These are phyloP conservation scores for Orientallactaga sibirica DNA, from an alignment of 2,797 vertebrate species.

Conservation along the genomic window DNA sequence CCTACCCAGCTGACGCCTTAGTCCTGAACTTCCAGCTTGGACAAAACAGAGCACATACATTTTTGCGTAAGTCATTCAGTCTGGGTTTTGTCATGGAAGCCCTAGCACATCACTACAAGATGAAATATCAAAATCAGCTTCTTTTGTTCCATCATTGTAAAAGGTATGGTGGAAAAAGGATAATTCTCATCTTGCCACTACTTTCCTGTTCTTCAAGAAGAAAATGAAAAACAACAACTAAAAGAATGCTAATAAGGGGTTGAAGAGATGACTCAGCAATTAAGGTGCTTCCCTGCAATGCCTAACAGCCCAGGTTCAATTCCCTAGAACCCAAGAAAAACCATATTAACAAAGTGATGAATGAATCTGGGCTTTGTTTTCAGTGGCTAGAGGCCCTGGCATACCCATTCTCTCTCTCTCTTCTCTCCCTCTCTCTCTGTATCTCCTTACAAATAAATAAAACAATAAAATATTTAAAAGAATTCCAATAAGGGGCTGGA, in stretches of 20 bases:
- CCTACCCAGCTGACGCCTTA: background rate
- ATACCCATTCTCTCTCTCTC: no score
- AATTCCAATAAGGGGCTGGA: no score
- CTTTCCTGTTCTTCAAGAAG: background rate
- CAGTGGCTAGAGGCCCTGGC: no score
- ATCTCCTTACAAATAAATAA: no score
- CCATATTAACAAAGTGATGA: no score
- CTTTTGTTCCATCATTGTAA: conserved; percentile 7
- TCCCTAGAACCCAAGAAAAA: no score
- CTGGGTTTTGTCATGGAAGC: background rate
- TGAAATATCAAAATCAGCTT: background rate
- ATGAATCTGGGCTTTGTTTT: no score
- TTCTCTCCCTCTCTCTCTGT: no score
- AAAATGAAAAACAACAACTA: background rate
- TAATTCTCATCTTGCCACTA: background rate
- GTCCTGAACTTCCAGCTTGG: background rate
- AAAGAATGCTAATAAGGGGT: background rate
- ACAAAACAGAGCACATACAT: background rate
- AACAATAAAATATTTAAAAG: no score
- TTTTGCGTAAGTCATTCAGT: background rate
- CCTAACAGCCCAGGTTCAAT: no score
- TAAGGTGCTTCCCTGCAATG: no score
- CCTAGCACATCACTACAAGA: background rate
- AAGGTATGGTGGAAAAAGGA: background rate
- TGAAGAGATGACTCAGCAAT: no score